Conservation (phyloP, 2,797 vertebrate genomes). For the Pipistrellus pygmaeus region DNA sequence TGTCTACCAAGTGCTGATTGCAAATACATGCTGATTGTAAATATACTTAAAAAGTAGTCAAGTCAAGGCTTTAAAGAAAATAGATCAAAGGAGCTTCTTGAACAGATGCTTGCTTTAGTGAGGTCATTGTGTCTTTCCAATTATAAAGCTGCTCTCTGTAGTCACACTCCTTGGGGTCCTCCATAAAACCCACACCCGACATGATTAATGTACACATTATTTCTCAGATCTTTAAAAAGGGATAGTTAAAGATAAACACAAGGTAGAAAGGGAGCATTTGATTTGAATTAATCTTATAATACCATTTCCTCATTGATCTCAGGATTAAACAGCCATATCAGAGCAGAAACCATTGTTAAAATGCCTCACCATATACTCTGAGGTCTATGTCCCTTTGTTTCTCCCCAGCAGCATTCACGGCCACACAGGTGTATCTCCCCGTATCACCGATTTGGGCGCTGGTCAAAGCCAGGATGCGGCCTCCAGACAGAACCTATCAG, state of each 20-base stretch:
- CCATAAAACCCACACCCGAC: not conserved
- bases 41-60: not conserved
- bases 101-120: not conserved
- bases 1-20: not conserved
- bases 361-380: conserved; percentile 93
- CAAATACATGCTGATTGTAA: not conserved
- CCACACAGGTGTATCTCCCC: conserved; percentile 95
- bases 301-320: not conserved
- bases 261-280: not conserved
- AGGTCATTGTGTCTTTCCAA: not conserved
- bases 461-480: conserved; percentile 91
- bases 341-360: not conserved
- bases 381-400: conserved; percentile 93
- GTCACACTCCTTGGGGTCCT: not conserved
- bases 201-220: not conserved
- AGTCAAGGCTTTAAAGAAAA: not conserved
- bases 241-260: not conserved
- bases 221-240: conserved; percentile 29
- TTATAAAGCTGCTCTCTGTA: not conserved
- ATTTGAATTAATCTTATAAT: not conserved
- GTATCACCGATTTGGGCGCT: conserved; percentile 95
- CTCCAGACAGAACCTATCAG: conserved; percentile 93
- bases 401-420: conserved; percentile 97
- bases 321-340: not conserved
- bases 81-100: not conserved